phyloP scores from a whole-genome alignment of 1,140 invertebrate species.

The Lasioglossum baleicum region DNA sequence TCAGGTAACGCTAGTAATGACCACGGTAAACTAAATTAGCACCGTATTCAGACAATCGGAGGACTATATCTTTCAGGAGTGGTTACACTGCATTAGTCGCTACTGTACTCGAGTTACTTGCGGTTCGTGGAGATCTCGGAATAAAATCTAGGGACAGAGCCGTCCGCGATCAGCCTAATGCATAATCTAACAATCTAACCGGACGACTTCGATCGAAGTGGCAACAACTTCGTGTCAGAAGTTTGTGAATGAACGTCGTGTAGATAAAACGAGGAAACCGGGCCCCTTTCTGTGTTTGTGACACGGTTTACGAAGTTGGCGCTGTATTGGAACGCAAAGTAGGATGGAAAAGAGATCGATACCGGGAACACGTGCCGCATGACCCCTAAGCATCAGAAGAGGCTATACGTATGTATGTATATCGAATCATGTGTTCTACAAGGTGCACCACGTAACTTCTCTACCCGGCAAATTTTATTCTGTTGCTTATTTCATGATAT shows the following conservation, averaged over 20 bases:
- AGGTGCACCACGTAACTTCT: neutral
- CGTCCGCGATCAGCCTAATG: no score
- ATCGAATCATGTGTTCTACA: neutral
- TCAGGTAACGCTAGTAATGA: no score
- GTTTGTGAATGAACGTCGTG: neutral
- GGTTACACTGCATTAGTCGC: no score
- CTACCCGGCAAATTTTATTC: no score
- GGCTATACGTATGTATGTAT: neutral
- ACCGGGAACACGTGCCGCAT: slow-evolving; percentile 26
- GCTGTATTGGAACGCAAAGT: slow-evolving; percentile 16
- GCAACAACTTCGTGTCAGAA: neutral
- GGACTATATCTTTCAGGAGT: no score
- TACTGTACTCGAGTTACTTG: no score
- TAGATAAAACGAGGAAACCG: neutral
- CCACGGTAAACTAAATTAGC: no score
- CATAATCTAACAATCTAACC: neutral
- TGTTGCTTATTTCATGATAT: no score
- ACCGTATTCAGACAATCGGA: no score
- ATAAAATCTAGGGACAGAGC: no score
- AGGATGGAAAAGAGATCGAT: slow-evolving; percentile 34
- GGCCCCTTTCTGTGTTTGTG: neutral
- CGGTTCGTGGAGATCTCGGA: no score
- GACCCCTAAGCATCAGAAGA: slow-evolving; percentile 27
- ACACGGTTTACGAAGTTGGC: slow-evolving; percentile 7
- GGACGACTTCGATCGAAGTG: neutral